Conservation (phyloP, 2,888 invertebrate genomes). For the Lasioglossum vierecki region DNA sequence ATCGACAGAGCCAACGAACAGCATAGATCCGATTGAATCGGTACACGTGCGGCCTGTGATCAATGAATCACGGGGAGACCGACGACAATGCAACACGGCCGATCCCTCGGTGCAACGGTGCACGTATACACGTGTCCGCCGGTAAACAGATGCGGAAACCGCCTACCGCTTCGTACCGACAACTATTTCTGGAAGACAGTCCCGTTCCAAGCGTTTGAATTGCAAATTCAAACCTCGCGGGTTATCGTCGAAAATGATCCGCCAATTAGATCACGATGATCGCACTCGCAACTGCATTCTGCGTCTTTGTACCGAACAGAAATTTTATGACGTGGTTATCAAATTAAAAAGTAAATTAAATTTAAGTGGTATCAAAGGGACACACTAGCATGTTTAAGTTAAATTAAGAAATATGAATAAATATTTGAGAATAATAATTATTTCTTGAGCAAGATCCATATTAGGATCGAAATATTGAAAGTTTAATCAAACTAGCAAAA, state of each 20-base stretch:
- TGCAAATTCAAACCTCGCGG: neutral
- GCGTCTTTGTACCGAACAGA: neutral
- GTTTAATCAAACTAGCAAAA: too few species aligned
- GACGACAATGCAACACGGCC: neutral
- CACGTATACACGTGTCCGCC: slow-evolving; percentile 5
- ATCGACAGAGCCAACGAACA: slow-evolving; percentile 2
- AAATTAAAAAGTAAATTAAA: too few species aligned
- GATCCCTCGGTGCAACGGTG: neutral
- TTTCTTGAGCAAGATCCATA: too few species aligned
- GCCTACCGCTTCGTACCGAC: neutral
- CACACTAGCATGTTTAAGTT: neutral
- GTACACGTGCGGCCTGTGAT: neutral
- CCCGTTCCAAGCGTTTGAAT: neutral
- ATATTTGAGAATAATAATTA: too few species aligned
- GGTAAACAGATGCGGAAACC: slow-evolving; percentile 6
- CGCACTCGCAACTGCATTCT: neutral
- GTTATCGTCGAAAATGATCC: neutral
- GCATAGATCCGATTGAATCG: slow-evolving; percentile 9
- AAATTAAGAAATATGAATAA: neutral
- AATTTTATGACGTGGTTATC: too few species aligned
- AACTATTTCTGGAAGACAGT: slow-evolving; percentile 5
- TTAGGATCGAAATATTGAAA: too few species aligned
- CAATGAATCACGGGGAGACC: slow-evolving; percentile 1
- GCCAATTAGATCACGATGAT: neutral
- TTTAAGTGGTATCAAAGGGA: too few species aligned